Evolutionary conservation across 2,797 vertebrate species (phyloP).

Genomic region (Bryconaethiops microstoma): DNA sequence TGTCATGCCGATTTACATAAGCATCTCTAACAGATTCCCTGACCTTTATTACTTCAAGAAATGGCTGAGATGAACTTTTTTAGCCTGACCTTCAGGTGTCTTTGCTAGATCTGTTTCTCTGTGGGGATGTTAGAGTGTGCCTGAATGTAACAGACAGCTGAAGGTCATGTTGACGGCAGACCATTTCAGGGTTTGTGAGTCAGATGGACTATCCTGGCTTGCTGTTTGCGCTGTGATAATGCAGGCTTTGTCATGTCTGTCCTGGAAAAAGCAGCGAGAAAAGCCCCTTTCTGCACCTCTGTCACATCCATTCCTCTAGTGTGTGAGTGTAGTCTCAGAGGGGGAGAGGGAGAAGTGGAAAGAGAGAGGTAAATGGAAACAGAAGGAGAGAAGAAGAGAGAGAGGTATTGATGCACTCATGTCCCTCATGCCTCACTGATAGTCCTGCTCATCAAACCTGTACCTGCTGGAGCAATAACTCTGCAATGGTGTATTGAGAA

Average conservation of each 20-base stretch:
- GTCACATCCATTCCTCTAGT: conserved; percentile 41
- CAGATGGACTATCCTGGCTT: background rate
- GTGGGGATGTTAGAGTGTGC: conserved; percentile 28
- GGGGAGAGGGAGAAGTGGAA: background rate
- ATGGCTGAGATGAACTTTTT: conserved; percentile 36
- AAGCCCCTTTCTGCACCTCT: conserved; percentile 38
- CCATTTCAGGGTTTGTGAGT: conserved; percentile 25
- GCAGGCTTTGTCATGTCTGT: conserved; percentile 18
- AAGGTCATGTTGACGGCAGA: conserved; percentile 47
- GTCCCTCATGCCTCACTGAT: conserved; percentile 60
- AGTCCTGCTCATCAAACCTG: conserved; percentile 62
- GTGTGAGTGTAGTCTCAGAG: conserved; percentile 15
- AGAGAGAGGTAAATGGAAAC: conserved; percentile 11
- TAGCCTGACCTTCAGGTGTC: conserved; percentile 46
- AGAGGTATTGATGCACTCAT: conserved; percentile 50
- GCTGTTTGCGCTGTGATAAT: conserved; percentile 2
- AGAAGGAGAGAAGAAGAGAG: conserved; percentile 7
- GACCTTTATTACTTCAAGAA: conserved; percentile 47
- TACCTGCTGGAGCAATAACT: conserved; percentile 26
- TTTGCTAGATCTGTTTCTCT: conserved; percentile 36
- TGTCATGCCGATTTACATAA: background rate
- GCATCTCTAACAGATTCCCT: conserved; percentile 18
- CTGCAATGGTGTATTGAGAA: conserved; percentile 51
- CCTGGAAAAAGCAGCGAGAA: conserved; percentile 26
- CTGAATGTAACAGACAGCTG: conserved; percentile 26